Evolutionary conservation across 2,797 vertebrate species (phyloP), one percentile per base, ranked within the genome.

Genomic region (Labroides dimidiatus): DNA sequence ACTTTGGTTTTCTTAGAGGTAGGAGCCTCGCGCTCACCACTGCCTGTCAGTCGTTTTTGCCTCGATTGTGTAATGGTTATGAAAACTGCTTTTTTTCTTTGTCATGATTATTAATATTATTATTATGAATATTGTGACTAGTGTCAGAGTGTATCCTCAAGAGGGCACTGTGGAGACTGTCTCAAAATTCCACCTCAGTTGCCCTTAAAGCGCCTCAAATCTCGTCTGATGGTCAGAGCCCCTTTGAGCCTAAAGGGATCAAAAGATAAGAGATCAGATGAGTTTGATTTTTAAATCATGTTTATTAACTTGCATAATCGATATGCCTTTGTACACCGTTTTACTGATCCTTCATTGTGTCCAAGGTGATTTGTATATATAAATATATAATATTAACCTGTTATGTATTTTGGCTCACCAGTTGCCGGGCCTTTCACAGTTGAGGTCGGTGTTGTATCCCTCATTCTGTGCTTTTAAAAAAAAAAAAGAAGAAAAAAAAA

Each of bases 291-390:
- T 89, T 82, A 82, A 92, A 88, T 91, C 85, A 84, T 89, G 85
- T 91, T 91, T 89, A 89, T 92, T 86, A 84, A 91, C 77, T 87
- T 77, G 85, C 84, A 68, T 90, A 91, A 89, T 92, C 85, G 84
- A 87, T 90, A 92, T 90, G 92, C 90, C 85, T 94, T 93, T 91
- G 88, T 92, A 92, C 77, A 82, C 89, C 80, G 69, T 93, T 94
- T 90, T 91, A 91, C 87, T 85, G 84, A 92, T 92, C 84, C 86
- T 80, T 80, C 84, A 88, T 90, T 85, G 83, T 92, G 89, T 93
- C 86, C 80, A 80, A 91, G 83, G 91, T 92, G 86, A 91, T 93
- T 91, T 94, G 88, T 94, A 92, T 82, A 89, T 93, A 92, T 89
- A 85, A 88, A 90, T 91, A 91, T 90, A 89, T 89, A 77, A 91